These are phyloP conservation scores for Aplochiton taeniatus DNA, from an alignment of 2,797 vertebrate species.

Conservation along the genomic window DNA sequence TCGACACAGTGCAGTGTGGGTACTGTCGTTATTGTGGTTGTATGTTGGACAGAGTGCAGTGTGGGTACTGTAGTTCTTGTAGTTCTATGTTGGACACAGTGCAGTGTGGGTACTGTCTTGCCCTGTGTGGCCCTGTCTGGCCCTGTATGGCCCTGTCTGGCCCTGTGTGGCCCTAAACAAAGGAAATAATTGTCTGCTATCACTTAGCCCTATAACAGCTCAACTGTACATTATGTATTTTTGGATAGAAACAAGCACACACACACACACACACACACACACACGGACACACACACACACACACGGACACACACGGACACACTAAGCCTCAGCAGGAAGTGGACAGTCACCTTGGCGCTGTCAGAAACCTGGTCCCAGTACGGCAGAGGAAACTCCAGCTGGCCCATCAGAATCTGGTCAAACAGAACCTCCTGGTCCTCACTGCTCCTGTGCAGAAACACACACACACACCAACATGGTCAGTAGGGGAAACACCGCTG, in stretches of 20 bases:
- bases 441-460: constrained; percentile 78
- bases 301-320: background rate
- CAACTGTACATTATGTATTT: too few relatives aligned
- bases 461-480: background rate
- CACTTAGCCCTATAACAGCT: too few relatives aligned
- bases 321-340: too few relatives aligned
- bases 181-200: too few relatives aligned
- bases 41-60: too few relatives aligned
- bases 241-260: background rate
- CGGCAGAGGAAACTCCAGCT: constrained; percentile 93
- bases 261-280: constrained; percentile 5
- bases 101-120: background rate
- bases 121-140: background rate
- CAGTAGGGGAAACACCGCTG: background rate
- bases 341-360: constrained; percentile 84
- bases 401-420: constrained; percentile 98
- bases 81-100: background rate
- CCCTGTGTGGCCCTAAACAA: too few relatives aligned
- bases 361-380: constrained; percentile 98
- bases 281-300: background rate
- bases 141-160: too few relatives aligned
- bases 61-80: too few relatives aligned
- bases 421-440: constrained; percentile 97
- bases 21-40: constrained; percentile 23
- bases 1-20: background rate